These are phyloP conservation scores for Clangula hyemalis DNA, from an alignment of 2,797 vertebrate species.

Conservation along the genomic window DNA sequence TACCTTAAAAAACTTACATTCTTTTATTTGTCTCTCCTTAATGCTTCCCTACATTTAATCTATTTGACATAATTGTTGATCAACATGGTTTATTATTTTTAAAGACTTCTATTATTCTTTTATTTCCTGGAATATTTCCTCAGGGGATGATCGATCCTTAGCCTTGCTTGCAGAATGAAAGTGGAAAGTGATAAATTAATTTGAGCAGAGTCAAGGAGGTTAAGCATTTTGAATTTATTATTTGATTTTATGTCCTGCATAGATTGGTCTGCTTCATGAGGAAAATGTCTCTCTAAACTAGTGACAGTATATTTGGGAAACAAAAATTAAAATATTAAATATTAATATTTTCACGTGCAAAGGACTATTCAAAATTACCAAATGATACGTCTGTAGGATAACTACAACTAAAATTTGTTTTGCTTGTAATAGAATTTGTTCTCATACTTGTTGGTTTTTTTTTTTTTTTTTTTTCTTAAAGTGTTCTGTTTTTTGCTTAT, in stretches of 20 bases:
- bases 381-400: background rate
- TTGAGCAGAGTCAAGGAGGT: background rate
- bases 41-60: background rate
- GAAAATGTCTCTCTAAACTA: background rate
- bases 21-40: background rate
- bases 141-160: background rate
- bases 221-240: constrained; percentile 22
- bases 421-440: background rate
- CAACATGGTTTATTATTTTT: background rate
- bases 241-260: background rate
- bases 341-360: background rate
- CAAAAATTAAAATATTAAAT: no score
- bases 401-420: background rate
- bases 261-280: background rate
- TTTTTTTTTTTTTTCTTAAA: background rate
- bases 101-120: constrained; percentile 1
- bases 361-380: background rate
- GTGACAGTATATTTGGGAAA: background rate
- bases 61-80: background rate
- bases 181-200: constrained; percentile 33
- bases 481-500: background rate
- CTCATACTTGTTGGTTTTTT: background rate
- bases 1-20: background rate
- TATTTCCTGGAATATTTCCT: background rate
- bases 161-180: constrained; percentile 23